Percentiles rank a stretch among this genome's conserved stretches.
phyloP scores from a whole-genome alignment of 2,797 vertebrate species.

The Xiphorhynchus erythropygius region DNA sequence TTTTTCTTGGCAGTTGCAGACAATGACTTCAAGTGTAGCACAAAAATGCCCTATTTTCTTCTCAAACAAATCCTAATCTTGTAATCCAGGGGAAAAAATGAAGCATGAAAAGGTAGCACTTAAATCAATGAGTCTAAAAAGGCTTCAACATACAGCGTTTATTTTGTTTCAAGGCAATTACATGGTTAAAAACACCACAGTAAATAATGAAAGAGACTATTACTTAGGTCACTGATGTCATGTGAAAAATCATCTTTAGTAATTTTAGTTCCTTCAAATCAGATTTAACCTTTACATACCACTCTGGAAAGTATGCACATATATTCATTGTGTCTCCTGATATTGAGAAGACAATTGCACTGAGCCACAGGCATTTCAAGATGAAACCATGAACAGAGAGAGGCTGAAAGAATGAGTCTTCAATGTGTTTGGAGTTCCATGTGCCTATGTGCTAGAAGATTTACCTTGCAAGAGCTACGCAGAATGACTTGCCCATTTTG shows the following conservation, averaged over 20 bases:
- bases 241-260: neutral
- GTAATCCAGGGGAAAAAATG: neutral
- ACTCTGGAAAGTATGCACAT: neutral
- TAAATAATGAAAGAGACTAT: neutral
- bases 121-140: slow-evolving; percentile 5
- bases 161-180: neutral
- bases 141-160: neutral
- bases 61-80: slow-evolving; percentile 44
- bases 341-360: neutral
- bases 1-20: slow-evolving; percentile 72
- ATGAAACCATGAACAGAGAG: neutral
- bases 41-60: slow-evolving; percentile 45
- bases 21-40: slow-evolving; percentile 48
- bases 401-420: neutral
- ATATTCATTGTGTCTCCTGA: neutral
- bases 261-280: neutral
- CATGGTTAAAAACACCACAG: neutral
- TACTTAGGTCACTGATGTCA: neutral
- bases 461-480: neutral
- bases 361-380: neutral
- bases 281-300: neutral
- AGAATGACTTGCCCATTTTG: neutral
- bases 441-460: neutral
- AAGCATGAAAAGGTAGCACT: slow-evolving; percentile 6
- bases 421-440: neutral